Evolutionary conservation across 2,113 vertebrate genomes (phyloP).

Genomic region (Capreolus pygargus): DNA sequence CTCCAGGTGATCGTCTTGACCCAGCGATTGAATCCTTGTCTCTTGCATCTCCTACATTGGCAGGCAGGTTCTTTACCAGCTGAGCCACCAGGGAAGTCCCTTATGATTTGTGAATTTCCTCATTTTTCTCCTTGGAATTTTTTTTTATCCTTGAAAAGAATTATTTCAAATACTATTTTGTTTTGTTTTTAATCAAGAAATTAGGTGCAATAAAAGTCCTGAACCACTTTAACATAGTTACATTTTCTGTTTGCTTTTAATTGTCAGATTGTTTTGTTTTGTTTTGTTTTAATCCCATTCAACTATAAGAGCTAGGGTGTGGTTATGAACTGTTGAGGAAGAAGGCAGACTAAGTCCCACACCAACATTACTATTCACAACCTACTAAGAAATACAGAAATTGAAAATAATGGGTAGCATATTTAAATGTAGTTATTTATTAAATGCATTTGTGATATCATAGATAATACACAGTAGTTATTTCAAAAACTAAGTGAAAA

Average conservation of each 20-base stretch:
- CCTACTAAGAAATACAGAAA: background rate
- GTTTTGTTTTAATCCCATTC: background rate
- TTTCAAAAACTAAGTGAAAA: background rate
- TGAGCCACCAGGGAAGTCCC: background rate
- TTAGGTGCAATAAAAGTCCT: background rate
- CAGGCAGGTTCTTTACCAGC: background rate
- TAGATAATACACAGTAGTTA: background rate
- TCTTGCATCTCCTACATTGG: background rate
- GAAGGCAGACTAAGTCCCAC: background rate
- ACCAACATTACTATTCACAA: background rate
- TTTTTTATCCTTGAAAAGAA: background rate
- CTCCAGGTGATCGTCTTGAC: background rate
- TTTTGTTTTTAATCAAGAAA: background rate
- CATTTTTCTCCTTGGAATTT: background rate
- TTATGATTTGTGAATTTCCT: background rate
- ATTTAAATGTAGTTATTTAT: background rate
- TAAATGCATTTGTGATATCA: background rate
- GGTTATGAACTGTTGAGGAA: background rate
- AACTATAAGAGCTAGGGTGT: background rate
- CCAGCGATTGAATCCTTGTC: fast-evolving
- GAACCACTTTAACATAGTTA: background rate
- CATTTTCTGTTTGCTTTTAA: background rate
- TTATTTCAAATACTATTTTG: background rate
- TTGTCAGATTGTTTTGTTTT: background rate
- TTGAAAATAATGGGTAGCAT: background rate